Conservation (phyloP, 2,888 invertebrate genomes). For the Chrysomela aeneicollis region DNA sequence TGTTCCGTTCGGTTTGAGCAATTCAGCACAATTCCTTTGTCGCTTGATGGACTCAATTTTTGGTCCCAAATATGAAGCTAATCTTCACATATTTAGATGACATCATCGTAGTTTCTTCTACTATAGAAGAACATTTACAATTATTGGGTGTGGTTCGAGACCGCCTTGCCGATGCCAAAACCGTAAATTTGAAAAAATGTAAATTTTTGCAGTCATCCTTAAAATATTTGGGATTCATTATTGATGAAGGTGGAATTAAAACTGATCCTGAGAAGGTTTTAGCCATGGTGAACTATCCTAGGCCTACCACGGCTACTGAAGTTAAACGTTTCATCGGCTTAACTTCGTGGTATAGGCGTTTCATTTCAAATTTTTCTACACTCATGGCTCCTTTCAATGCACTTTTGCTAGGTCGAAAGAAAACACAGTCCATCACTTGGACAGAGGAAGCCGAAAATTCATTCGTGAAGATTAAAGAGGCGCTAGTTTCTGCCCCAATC, state of each 20-base stretch:
- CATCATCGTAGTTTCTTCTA: too few relatives aligned
- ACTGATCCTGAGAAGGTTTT: background rate
- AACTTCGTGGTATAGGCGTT: background rate
- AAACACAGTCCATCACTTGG: background rate
- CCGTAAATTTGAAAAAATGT: background rate
- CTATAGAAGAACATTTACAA: too few relatives aligned
- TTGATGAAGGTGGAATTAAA: background rate
- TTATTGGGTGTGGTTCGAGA: too few relatives aligned
- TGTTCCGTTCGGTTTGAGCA: background rate
- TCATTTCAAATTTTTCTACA: background rate
- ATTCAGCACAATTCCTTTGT: background rate
- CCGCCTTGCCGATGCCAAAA: too few relatives aligned
- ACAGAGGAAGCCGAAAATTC: too few relatives aligned
- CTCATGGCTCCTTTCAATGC: background rate
- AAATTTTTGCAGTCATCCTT: background rate
- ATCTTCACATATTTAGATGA: background rate
- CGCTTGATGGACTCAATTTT: background rate
- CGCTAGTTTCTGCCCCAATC: too few relatives aligned
- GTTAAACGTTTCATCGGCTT: background rate
- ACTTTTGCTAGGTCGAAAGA: background rate
- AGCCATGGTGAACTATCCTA: too few relatives aligned
- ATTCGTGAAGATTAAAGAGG: too few relatives aligned
- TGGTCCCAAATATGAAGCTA: background rate
- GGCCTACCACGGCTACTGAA: background rate
- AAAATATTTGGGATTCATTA: background rate